Conservation (phyloP, 2,797 vertebrate genomes). For the Corythornis leucogaster region DNA sequence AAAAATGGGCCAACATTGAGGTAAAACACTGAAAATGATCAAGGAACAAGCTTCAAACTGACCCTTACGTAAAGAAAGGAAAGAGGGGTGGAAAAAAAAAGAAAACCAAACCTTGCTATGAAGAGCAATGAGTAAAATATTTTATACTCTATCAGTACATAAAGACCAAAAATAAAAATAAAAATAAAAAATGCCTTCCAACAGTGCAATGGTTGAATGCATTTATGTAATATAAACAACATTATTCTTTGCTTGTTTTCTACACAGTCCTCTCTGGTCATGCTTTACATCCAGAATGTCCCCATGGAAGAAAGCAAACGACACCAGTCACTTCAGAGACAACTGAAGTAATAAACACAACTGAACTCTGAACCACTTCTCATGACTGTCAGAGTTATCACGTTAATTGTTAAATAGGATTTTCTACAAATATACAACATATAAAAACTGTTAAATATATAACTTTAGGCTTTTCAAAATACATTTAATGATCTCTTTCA, state of each 20-base stretch:
- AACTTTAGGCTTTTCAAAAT: slow-evolving; percentile 99
- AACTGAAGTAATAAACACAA: slow-evolving; percentile 90
- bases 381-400: slow-evolving; percentile 88
- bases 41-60: neutral
- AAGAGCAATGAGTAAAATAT: slow-evolving; percentile 83
- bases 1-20: slow-evolving; percentile 36
- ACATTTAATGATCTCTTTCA: slow-evolving; percentile 97
- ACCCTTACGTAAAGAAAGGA: neutral
- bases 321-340: slow-evolving; percentile 85
- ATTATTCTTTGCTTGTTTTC: slow-evolving; percentile 74
- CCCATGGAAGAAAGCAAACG: slow-evolving; percentile 80
- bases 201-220: slow-evolving; percentile 86
- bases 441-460: slow-evolving; percentile 99
- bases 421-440: slow-evolving; percentile 99
- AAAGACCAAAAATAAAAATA: slow-evolving; percentile 71
- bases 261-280: slow-evolving; percentile 78
- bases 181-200: slow-evolving; percentile 73
- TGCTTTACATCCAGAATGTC: slow-evolving; percentile 83
- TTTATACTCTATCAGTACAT: slow-evolving; percentile 82
- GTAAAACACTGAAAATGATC: slow-evolving; percentile 23
- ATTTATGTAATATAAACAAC: slow-evolving; percentile 84
- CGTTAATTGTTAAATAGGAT: slow-evolving; percentile 94
- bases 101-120: slow-evolving; percentile 58
- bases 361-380: slow-evolving; percentile 85
- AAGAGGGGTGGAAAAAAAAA: neutral